Evolutionary conservation across 2,797 vertebrate genomes (phyloP).

Genomic region (Acrocephalus scirpaceus): DNA sequence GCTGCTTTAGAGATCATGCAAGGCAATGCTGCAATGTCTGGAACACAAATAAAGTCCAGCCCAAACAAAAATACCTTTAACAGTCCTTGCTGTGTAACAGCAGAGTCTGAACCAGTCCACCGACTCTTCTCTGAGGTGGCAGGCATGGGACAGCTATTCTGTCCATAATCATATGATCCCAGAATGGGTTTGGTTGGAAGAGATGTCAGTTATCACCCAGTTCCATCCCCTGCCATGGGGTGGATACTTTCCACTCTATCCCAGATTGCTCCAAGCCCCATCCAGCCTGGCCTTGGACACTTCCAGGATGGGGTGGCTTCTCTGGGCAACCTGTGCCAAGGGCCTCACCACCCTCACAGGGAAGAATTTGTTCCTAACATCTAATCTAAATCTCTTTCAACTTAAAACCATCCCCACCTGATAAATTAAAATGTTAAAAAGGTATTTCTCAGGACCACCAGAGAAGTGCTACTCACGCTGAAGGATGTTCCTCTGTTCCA

Average conservation of each 20-base stretch:
- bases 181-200: not conserved
- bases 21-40: not conserved
- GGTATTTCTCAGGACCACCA: not conserved
- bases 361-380: not conserved
- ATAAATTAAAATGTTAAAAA: not conserved
- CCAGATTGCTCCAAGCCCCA: fast-evolving
- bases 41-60: not conserved
- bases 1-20: not conserved
- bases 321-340: not conserved
- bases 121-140: not conserved
- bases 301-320: not conserved
- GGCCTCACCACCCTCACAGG: not conserved
- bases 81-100: not conserved
- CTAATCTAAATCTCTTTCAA: not conserved
- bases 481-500: conserved; percentile 98
- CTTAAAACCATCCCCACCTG: not conserved
- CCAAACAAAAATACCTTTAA: not conserved
- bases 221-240: not conserved
- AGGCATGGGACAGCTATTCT: not conserved
- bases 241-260: not conserved
- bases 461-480: conserved; percentile 85
- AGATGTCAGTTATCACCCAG: not conserved
- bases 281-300: not conserved
- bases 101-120: not conserved
- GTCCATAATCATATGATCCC: not conserved